phyloP scores from a whole-genome alignment of 2,797 vertebrate species.

The Picus viridis region DNA sequence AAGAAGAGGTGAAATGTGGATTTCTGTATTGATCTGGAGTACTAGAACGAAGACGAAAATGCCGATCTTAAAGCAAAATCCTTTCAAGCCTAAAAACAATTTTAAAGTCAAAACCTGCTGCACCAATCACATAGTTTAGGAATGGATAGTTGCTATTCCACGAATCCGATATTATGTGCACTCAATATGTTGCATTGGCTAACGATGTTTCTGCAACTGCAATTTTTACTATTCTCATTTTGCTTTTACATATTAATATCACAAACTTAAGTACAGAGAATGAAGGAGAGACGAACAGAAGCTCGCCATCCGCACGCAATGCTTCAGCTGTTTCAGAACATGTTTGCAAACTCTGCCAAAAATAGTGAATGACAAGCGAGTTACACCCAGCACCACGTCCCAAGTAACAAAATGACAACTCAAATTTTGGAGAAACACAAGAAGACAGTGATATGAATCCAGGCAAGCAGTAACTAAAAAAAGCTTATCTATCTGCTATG shows the following conservation, averaged over 20 bases:
- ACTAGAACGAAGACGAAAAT: too few species aligned
- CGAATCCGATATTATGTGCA: neutral
- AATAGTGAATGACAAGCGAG: conserved; percentile 1
- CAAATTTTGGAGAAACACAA: neutral
- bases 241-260: neutral
- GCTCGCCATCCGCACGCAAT: too few species aligned
- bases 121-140: neutral
- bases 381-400: conserved; percentile 10
- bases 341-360: conserved; percentile 12
- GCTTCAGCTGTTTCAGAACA: neutral
- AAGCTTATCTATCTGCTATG: too few species aligned
- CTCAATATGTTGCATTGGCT: neutral
- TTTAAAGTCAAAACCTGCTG: neutral
- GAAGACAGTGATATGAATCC: neutral
- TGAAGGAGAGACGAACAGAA: conserved; percentile 7
- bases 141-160: neutral
- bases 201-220: neutral
- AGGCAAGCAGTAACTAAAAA: neutral
- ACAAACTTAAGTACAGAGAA: neutral
- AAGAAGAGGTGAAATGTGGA: too few species aligned
- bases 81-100: neutral
- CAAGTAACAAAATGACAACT: neutral
- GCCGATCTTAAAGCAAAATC: neutral
- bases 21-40: too few species aligned
- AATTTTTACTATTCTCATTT: conserved; percentile 16